phyloP scores from a whole-genome alignment of 1,140 invertebrate genomes.

The Rhizoglyphus robini region DNA sequence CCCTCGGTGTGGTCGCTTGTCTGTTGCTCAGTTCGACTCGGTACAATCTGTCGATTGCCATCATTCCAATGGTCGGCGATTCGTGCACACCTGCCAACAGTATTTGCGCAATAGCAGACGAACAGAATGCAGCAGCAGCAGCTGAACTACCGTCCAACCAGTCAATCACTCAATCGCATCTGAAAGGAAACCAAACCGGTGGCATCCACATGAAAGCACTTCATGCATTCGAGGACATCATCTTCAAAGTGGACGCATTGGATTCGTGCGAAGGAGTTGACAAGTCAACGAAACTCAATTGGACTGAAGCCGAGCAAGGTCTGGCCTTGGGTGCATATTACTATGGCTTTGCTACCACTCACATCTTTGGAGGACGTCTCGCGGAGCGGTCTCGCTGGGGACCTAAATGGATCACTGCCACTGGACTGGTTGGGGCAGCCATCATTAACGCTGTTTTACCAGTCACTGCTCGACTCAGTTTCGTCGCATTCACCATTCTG shows the following conservation, averaged over 20 bases:
- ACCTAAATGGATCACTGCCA: slow-evolving; percentile 51
- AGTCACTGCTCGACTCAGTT: background rate
- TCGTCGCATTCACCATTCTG: background rate
- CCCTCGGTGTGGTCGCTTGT: slow-evolving; percentile 81
- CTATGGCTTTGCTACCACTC: slow-evolving; percentile 66
- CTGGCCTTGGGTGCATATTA: slow-evolving; percentile 68
- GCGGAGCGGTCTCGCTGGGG: slow-evolving; percentile 49
- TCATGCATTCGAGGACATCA: background rate
- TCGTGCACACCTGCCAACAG: background rate
- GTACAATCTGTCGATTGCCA: slow-evolving; percentile 87
- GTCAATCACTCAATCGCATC: background rate
- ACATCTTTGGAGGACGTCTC: slow-evolving; percentile 63
- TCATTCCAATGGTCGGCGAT: slow-evolving; percentile 77
- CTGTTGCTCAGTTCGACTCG: slow-evolving; percentile 83
- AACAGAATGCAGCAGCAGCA: background rate
- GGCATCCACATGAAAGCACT: background rate
- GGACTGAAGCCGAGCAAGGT: slow-evolving; percentile 24
- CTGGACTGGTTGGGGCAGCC: slow-evolving; percentile 19
- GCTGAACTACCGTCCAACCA: background rate
- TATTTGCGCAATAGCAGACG: background rate
- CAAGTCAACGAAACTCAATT: slow-evolving; percentile 22
- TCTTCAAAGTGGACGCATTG: too few relatives aligned
- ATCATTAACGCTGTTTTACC: slow-evolving; percentile 12
- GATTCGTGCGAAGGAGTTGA: background rate
- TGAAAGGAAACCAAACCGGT: background rate